Conservation (phyloP, 2,888 invertebrate species). For the Cephus spinipes region DNA sequence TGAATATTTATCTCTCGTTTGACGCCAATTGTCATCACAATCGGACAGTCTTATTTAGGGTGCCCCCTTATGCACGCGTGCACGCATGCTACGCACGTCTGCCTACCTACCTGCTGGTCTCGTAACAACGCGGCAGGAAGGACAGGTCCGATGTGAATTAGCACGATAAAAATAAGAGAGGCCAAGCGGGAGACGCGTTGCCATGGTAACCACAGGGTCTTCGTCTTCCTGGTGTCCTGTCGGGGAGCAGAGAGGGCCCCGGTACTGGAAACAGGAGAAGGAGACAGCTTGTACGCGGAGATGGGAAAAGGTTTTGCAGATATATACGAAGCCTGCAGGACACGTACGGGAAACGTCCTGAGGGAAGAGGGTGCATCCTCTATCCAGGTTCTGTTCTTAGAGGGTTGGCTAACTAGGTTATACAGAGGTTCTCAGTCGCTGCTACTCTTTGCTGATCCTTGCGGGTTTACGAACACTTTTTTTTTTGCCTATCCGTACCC, state of each 20-base stretch:
- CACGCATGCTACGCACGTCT: neutral
- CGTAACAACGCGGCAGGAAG: neutral
- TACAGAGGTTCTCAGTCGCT: slow-evolving; percentile 51
- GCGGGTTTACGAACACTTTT: neutral
- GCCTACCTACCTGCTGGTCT: neutral
- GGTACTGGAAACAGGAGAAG: neutral
- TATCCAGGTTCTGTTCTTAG: slow-evolving; percentile 35
- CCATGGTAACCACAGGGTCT: neutral
- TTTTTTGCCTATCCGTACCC: neutral
- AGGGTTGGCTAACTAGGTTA: slow-evolving; percentile 55
- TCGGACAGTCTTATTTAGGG: neutral
- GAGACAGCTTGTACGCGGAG: neutral
- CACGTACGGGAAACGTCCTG: slow-evolving; percentile 50
- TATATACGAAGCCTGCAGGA: slow-evolving; percentile 37
- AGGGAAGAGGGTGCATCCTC: slow-evolving; percentile 55
- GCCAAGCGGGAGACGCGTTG: neutral
- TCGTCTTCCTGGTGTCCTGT: neutral
- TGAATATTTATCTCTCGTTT: neutral
- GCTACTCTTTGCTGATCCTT: neutral
- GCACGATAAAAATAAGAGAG: neutral
- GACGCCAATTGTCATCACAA: neutral
- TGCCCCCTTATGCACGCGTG: neutral
- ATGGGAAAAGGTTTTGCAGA: neutral
- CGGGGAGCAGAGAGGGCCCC: neutral
- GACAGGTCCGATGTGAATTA: neutral